These are phyloP conservation scores for Hecatera dysodea DNA, from an alignment of 2,888 invertebrate species.

Conservation along the genomic window DNA sequence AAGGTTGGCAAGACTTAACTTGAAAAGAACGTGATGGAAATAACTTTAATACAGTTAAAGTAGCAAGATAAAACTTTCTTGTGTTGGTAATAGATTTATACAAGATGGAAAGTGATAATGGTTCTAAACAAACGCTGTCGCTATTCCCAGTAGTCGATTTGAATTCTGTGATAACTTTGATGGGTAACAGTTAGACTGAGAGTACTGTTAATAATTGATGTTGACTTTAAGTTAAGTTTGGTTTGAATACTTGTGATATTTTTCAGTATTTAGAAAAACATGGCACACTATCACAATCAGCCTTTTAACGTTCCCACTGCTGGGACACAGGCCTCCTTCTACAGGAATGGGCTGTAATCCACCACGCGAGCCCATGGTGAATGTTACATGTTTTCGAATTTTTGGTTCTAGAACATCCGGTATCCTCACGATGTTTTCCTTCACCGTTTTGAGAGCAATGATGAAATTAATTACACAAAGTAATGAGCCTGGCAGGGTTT, in stretches of 20 bases:
- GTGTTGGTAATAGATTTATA: slow-evolving; percentile 52
- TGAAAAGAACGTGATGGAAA: slow-evolving; percentile 54
- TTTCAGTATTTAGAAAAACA: not conserved
- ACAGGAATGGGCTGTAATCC: no score
- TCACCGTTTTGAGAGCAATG: no score
- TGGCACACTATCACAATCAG: no score
- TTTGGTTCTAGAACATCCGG: no score
- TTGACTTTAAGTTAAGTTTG: not conserved
- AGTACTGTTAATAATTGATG: not conserved
- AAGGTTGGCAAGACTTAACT: slow-evolving; percentile 42
- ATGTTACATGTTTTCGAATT: no score
- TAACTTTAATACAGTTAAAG: slow-evolving; percentile 53
- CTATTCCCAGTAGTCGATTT: not conserved
- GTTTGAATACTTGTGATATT: not conserved
- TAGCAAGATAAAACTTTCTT: slow-evolving; percentile 49
- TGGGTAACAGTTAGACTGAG: not conserved
- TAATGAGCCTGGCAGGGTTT: no score
- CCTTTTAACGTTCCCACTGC: no score
- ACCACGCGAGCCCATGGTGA: no score
- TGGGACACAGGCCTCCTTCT: no score
- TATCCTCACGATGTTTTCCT: no score
- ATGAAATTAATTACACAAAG: no score
- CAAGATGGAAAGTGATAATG: slow-evolving; percentile 43
- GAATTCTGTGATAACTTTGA: not conserved
- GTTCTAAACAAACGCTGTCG: slow-evolving; percentile 33